Percentiles rank a stretch among this genome's conserved stretches.
phyloP scores from a whole-genome alignment of 2,888 invertebrate genomes.

The Aleiodes alternator region DNA sequence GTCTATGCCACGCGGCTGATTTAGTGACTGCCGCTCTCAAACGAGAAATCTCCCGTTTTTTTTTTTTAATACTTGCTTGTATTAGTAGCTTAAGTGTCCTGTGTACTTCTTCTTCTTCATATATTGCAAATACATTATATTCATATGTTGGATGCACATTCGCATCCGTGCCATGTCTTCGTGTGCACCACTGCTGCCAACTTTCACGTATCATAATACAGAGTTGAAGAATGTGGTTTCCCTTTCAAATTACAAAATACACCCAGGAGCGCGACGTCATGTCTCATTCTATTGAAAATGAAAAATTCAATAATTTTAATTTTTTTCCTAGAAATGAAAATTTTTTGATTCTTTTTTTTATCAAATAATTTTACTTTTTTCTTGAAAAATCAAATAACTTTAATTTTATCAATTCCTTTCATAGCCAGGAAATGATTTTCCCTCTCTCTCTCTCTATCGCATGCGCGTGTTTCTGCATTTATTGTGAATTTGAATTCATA shows the following conservation, averaged over 20 bases:
- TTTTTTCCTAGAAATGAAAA: too few species aligned
- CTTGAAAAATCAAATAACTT: too few species aligned
- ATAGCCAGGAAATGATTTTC: too few species aligned
- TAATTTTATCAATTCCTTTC: too few species aligned
- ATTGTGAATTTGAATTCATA: not conserved
- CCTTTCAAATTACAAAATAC: slow-evolving; percentile 75
- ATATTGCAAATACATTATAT: slow-evolving; percentile 9
- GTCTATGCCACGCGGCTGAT: slow-evolving; percentile 55
- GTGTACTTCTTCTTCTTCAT: slow-evolving; percentile 9
- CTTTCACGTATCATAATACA: slow-evolving; percentile 75
- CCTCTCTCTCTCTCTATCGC: not conserved
- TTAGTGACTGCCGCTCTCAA: slow-evolving; percentile 37
- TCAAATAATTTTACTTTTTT: too few species aligned
- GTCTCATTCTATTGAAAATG: not conserved
- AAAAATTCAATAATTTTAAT: too few species aligned
- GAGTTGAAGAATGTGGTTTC: slow-evolving; percentile 74
- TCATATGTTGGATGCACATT: slow-evolving; percentile 29
- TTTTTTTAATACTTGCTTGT: slow-evolving; percentile 21
- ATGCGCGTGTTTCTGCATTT: not conserved
- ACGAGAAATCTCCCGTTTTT: slow-evolving; percentile 16
- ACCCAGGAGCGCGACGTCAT: slow-evolving; percentile 36
- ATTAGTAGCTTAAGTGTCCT: slow-evolving; percentile 5
- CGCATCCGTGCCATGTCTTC: slow-evolving; percentile 42
- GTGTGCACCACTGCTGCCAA: slow-evolving; percentile 63
- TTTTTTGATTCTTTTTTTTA: too few species aligned